Evolutionary conservation across 2,888 invertebrate species (phyloP).

Genomic region (Darwinula stevensoni): DNA sequence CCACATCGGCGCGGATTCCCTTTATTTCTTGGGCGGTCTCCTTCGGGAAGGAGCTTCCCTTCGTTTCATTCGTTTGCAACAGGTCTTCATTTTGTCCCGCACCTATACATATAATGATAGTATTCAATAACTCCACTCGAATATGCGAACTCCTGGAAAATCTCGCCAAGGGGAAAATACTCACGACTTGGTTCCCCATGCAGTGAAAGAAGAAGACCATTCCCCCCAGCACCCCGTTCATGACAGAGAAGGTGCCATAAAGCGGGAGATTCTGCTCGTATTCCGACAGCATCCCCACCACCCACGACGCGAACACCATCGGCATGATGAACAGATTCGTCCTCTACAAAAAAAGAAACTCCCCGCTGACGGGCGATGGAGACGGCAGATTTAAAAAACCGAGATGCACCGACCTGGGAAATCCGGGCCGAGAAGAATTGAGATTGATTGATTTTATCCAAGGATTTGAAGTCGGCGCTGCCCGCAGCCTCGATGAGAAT

Average conservation of each 20-base stretch:
- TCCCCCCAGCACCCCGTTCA: constrained; percentile 12
- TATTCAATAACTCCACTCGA: too few species aligned
- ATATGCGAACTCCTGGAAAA: too few species aligned
- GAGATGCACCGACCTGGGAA: too few species aligned
- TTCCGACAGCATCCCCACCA: constrained; percentile 12
- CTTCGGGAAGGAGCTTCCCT: too few species aligned
- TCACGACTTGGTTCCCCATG: constrained; percentile 12
- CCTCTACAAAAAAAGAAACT: constrained; percentile 13
- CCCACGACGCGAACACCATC: constrained; percentile 11
- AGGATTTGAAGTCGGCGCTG: constrained; percentile 11
- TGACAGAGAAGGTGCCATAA: constrained; percentile 12
- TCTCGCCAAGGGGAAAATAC: too few species aligned
- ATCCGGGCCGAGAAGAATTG: constrained; percentile 4
- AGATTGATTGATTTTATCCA: constrained; percentile 9
- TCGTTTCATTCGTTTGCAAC: too few species aligned
- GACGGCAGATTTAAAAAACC: neutral
- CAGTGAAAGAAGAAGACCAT: constrained; percentile 12
- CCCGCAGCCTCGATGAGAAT: constrained; percentile 13
- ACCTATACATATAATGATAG: too few species aligned
- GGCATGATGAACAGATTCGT: constrained; percentile 12
- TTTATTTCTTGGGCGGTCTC: too few species aligned
- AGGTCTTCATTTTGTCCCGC: too few species aligned
- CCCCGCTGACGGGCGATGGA: constrained; percentile 8
- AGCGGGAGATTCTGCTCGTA: constrained; percentile 13
- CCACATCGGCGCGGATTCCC: too few species aligned